Evolutionary conservation across 2,797 vertebrate species (phyloP).

Genomic region (Chaetophractus vellerosus): DNA sequence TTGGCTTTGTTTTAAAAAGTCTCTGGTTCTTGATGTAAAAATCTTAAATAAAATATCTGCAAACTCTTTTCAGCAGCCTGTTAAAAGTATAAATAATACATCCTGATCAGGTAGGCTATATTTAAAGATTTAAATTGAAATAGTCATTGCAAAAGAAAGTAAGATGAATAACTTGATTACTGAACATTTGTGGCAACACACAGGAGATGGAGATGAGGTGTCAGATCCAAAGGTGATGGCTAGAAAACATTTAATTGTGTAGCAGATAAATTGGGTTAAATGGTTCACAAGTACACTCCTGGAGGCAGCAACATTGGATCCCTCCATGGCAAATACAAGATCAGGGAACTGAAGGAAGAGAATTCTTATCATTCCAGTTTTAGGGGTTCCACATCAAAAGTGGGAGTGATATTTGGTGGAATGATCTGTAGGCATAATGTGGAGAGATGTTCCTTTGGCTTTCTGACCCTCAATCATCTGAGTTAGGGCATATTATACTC

Average conservation of each 20-base stretch:
- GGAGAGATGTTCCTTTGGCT: not conserved
- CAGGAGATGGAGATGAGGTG: not conserved
- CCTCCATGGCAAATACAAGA: not conserved
- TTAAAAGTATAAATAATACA: constrained; percentile 5
- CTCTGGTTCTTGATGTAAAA: not conserved
- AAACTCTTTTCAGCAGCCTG: not conserved
- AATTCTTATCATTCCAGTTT: not conserved
- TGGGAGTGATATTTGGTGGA: too few relatives aligned
- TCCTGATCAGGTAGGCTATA: not conserved
- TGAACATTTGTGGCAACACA: constrained; percentile 24
- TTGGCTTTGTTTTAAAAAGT: not conserved
- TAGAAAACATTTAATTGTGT: not conserved
- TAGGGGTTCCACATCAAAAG: not conserved
- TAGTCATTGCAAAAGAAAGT: constrained; percentile 6
- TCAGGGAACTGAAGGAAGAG: not conserved
- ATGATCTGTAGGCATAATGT: not conserved
- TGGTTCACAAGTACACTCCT: not conserved
- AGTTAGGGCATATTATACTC: not conserved
- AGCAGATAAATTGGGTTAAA: not conserved
- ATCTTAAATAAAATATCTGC: not conserved
- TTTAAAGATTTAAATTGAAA: constrained; percentile 33
- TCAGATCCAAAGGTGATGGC: not conserved
- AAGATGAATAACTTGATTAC: constrained; percentile 5
- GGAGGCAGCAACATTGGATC: not conserved
- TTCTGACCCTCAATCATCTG: not conserved